phyloP scores from a whole-genome alignment of 2,113 vertebrate genomes.

The Casuarius casuarius region DNA sequence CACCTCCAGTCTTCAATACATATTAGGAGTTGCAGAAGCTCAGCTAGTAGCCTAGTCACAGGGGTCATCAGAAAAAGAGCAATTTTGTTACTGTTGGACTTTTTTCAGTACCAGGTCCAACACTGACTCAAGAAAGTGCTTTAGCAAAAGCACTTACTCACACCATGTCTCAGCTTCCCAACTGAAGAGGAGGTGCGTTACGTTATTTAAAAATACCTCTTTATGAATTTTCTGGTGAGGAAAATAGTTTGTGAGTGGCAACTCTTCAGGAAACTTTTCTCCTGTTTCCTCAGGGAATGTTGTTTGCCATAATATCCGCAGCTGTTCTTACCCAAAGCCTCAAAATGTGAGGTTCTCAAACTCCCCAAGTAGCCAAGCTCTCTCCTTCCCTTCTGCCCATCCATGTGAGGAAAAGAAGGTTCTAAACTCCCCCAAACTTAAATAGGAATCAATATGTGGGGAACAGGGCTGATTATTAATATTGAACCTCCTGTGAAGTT shows the following conservation, averaged over 20 bases:
- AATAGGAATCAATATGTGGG: not conserved
- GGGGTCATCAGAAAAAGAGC: not conserved
- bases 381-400: not conserved
- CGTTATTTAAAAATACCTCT: slow-evolving; percentile 47
- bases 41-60: not conserved
- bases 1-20: not conserved
- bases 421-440: not conserved
- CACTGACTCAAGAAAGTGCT: not conserved
- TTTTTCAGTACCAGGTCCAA: not conserved
- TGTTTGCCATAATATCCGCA: not conserved
- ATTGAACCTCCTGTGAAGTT: not conserved
- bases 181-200: not conserved
- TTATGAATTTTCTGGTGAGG: slow-evolving; percentile 37
- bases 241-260: slow-evolving; percentile 34
- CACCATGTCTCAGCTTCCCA: not conserved
- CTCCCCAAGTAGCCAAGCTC: not conserved
- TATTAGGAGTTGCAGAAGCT: not conserved
- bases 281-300: not conserved
- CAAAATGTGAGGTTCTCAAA: not conserved
- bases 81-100: not conserved
- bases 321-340: not conserved
- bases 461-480: not conserved
- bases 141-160: slow-evolving; percentile 39
- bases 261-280: slow-evolving; percentile 28
- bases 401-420: not conserved